These are phyloP conservation scores for Sebastes vulpes DNA, from an alignment of 2,797 vertebrate species.

Conservation along the genomic window DNA sequence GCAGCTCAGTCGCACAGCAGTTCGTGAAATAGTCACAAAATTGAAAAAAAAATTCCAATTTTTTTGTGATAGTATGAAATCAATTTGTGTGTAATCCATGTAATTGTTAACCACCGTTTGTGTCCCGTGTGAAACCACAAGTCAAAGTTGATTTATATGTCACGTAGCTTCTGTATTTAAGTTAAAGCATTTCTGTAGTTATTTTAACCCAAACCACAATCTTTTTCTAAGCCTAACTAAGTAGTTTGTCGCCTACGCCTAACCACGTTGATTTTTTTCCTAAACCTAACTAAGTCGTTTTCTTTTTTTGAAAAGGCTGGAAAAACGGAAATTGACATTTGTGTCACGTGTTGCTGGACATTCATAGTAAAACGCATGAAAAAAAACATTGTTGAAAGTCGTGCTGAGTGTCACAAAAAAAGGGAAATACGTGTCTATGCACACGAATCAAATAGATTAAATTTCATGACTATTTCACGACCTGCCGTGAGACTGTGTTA, in stretches of 20 bases:
- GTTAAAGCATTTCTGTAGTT: background rate
- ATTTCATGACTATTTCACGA: no score
- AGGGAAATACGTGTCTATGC: background rate
- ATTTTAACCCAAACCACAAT: background rate
- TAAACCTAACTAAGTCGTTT: background rate
- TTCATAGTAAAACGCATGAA: background rate
- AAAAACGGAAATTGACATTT: no score
- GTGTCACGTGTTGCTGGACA: no score
- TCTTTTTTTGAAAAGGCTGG: background rate
- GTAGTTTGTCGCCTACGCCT: no score
- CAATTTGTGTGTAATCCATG: accelerated
- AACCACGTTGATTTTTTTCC: no score
- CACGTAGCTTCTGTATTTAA: background rate
- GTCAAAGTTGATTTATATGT: background rate
- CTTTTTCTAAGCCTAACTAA: no score
- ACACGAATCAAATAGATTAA: background rate
- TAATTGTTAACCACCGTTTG: background rate
- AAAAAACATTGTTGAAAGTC: background rate
- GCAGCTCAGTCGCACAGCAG: no score
- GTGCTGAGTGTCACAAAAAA: background rate
- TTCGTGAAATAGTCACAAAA: no score
- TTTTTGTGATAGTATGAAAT: background rate
- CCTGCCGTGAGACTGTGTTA: no score
- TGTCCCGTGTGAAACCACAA: background rate
- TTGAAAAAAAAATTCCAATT: background rate